phyloP scores from a whole-genome alignment of 2,113 vertebrate species.

The Ptilonorhynchus violaceus region DNA sequence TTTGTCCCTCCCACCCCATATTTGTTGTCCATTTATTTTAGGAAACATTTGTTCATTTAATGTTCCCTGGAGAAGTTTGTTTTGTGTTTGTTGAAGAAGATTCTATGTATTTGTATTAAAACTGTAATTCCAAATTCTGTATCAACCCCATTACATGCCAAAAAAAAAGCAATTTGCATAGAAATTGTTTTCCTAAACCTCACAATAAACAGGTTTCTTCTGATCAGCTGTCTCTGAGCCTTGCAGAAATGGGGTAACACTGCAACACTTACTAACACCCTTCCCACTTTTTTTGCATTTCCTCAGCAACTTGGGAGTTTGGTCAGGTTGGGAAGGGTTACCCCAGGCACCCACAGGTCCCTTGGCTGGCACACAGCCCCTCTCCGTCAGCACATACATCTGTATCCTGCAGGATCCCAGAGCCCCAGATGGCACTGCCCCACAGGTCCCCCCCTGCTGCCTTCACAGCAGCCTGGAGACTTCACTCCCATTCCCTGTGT shows the following conservation, averaged over 20 bases:
- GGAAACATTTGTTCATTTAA: neutral
- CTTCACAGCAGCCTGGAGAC: neutral
- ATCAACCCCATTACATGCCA: neutral
- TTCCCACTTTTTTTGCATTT: neutral
- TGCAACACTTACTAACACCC: neutral
- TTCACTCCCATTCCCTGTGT: neutral
- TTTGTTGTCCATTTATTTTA: conserved; percentile 1
- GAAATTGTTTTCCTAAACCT: conserved; percentile 21
- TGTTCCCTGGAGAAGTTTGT: neutral
- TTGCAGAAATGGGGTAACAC: neutral
- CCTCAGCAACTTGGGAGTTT: neutral
- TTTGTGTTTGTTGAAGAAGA: conserved; percentile 1
- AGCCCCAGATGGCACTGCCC: neutral
- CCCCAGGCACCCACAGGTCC: neutral
- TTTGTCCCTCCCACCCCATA: neutral
- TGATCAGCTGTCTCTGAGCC: neutral
- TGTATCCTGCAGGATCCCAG: neutral
- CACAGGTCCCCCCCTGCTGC: neutral
- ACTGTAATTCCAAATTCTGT: neutral
- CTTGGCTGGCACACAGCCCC: neutral
- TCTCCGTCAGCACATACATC: neutral
- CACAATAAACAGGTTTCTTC: conserved; percentile 59
- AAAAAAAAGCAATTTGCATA: neutral
- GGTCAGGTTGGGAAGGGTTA: neutral
- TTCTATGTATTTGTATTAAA: neutral